phyloP scores from a whole-genome alignment of 30 jellyfish, hydroid and myxozoan species.

The Chironex yamaguchii region DNA sequence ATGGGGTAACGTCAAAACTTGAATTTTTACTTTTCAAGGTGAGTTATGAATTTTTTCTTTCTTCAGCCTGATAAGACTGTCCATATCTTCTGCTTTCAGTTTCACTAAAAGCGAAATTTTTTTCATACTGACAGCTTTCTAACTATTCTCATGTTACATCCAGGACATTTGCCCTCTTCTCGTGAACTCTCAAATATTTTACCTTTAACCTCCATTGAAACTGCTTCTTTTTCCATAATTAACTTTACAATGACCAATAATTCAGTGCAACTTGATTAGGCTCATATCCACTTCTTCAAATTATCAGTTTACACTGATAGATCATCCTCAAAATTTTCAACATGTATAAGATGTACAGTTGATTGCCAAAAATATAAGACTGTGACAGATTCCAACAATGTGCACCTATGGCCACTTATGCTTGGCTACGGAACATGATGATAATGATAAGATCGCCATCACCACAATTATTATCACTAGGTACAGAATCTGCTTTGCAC shows the following conservation, averaged over 20 bases:
- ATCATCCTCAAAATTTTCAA: too few species aligned
- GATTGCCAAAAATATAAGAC: too few species aligned
- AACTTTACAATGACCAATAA: conserved; percentile 41
- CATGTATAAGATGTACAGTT: too few species aligned
- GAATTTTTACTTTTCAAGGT: conserved; percentile 19
- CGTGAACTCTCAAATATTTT: background rate
- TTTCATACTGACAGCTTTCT: background rate
- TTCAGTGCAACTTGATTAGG: conserved; percentile 36
- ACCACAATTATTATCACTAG: background rate
- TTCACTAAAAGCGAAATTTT: background rate
- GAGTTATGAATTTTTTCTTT: conserved; percentile 25
- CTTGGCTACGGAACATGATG: background rate
- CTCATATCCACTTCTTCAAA: conserved; percentile 34
- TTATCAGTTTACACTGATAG: conserved; percentile 2
- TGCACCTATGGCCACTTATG: conserved; percentile 8
- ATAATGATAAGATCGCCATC: background rate
- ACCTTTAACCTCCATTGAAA: conserved; percentile 15
- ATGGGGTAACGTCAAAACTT: conserved; percentile 38
- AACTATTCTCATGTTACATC: conserved; percentile 25
- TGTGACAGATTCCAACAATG: too few species aligned
- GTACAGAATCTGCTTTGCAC: background rate
- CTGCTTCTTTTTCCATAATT: conserved; percentile 42
- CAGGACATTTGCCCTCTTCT: conserved; percentile 14
- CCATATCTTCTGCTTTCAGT: conserved; percentile 28
- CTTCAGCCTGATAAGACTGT: conserved; percentile 7